A percentile compares a stretch with the other conserved stretches of the same genome.
Evolutionary conservation across 2,113 vertebrate species (phyloP).

Genomic region (Eublepharis macularius): DNA sequence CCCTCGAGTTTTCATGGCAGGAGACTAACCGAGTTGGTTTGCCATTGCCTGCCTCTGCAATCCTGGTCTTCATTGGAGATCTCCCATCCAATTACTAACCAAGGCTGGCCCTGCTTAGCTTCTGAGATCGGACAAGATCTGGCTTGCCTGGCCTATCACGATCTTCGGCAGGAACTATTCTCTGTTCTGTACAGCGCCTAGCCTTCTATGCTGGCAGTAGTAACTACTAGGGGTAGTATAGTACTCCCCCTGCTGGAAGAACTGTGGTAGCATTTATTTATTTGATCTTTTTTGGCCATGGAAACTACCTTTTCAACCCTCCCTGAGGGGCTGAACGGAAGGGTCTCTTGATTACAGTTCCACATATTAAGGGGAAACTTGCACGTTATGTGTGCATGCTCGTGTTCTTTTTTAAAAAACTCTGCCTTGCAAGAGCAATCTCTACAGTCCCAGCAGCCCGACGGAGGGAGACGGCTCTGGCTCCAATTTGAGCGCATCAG

Average conservation of each 20-base stretch:
- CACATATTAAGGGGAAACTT: conserved; percentile 44
- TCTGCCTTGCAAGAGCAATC: conserved; percentile 38
- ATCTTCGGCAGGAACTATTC: neutral
- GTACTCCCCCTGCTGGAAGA: neutral
- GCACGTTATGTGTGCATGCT: rapidly evolving
- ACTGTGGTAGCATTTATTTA: neutral
- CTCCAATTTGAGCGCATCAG: conserved; percentile 67
- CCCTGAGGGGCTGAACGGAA: neutral
- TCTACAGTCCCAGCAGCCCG: conserved; percentile 56
- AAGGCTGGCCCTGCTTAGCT: no score
- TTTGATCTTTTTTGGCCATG: neutral
- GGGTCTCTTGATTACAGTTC: conserved; percentile 52
- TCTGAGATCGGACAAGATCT: no score
- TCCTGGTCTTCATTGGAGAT: no score
- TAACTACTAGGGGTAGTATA: neutral
- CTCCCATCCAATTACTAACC: no score
- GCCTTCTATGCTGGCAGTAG: no score
- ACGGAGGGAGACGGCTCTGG: conserved; percentile 58
- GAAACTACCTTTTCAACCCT: neutral
- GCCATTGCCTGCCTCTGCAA: no score
- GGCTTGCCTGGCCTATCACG: no score
- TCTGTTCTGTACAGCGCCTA: neutral
- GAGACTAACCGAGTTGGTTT: no score
- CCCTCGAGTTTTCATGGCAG: no score
- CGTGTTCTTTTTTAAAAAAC: neutral